Percentiles rank a stretch among this genome's conserved stretches.
Evolutionary conservation across 2,888 invertebrate species (phyloP).

Genomic region (Zygogramma bicolorata): DNA sequence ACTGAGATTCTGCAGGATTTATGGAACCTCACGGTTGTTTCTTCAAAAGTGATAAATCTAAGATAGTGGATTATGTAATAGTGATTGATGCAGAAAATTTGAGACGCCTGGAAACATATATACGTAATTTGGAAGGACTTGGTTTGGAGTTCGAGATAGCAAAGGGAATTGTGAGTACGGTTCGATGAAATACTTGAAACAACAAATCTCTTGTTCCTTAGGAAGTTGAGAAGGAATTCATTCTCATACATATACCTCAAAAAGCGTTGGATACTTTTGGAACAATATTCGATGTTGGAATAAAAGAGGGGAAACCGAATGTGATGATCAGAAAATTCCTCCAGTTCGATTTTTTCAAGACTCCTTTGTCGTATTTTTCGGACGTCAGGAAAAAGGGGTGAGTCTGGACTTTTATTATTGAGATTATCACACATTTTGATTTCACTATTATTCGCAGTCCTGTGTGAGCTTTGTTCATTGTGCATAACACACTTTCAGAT

Average conservation of each 20-base stretch:
- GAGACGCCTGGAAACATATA: slow-evolving; percentile 23
- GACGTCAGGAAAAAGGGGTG: not conserved
- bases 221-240: slow-evolving; percentile 31
- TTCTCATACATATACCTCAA: slow-evolving; percentile 57
- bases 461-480: no score
- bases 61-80: slow-evolving; percentile 41
- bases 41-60: slow-evolving; percentile 25
- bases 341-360: not conserved
- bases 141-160: slow-evolving; percentile 41
- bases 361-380: slow-evolving; percentile 9
- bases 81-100: slow-evolving; percentile 36
- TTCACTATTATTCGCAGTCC: not conserved
- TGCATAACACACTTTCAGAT: no score
- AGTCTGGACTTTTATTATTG: not conserved
- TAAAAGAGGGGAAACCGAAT: slow-evolving; percentile 40
- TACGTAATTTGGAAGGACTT: slow-evolving; percentile 37
- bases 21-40: slow-evolving; percentile 23
- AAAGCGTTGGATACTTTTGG: slow-evolving; percentile 49
- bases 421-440: not conserved
- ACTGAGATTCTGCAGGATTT: no score
- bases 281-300: slow-evolving; percentile 50
- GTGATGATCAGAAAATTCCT: slow-evolving; percentile 1
- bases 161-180: slow-evolving; percentile 32
- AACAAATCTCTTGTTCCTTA: slow-evolving; percentile 1
- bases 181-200: not conserved